phyloP scores from a whole-genome alignment of 2,113 vertebrate genomes.

The Proteles cristata region DNA sequence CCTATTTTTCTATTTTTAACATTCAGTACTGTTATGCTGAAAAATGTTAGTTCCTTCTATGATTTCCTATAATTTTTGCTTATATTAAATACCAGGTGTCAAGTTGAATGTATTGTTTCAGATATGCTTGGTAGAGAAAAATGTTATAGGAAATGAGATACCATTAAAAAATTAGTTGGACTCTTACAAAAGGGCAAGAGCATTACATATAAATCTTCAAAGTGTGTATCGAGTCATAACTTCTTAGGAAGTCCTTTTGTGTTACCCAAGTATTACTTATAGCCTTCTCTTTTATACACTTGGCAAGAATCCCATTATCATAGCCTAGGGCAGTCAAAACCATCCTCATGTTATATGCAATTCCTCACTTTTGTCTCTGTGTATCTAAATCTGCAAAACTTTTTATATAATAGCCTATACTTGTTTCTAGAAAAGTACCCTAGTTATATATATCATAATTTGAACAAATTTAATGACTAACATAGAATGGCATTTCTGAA shows the following conservation, averaged over 20 bases:
- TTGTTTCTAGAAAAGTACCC: background rate
- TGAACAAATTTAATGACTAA: background rate
- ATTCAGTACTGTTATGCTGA: background rate
- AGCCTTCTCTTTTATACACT: conserved; percentile 8
- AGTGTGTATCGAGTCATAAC: background rate
- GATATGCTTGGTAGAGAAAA: background rate
- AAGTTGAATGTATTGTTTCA: background rate
- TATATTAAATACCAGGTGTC: background rate
- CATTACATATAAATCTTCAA: conserved; percentile 29
- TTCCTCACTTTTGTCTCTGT: background rate
- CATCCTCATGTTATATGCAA: background rate
- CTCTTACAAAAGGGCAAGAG: background rate
- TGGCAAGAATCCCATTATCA: conserved; percentile 19
- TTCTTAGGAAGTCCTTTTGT: conserved; percentile 36
- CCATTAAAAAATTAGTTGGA: conserved; percentile 11
- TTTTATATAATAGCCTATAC: background rate
- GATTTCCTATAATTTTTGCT: background rate
- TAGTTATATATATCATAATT: background rate
- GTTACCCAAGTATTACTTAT: background rate
- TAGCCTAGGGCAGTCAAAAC: background rate
- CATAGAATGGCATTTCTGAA: background rate
- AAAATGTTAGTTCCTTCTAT: background rate
- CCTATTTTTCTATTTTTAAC: background rate
- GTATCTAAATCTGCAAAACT: background rate
- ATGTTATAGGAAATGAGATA: background rate